Evolutionary conservation across 2,888 invertebrate genomes (phyloP).

Genomic region (Ophion ellenae): DNA sequence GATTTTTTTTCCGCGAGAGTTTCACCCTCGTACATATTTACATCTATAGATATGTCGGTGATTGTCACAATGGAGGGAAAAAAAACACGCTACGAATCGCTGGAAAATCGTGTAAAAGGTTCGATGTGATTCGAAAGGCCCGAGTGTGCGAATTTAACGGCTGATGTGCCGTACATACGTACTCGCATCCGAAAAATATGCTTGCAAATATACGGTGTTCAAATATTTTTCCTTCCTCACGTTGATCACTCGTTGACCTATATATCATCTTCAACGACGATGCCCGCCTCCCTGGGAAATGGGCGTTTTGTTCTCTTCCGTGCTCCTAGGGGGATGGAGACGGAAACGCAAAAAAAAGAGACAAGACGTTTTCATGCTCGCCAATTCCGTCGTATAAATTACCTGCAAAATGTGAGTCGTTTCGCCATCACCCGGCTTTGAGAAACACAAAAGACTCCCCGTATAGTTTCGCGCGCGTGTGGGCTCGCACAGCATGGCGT

Average conservation of each 20-base stretch:
- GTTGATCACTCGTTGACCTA: conserved; percentile 49
- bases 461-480: conserved; percentile 15
- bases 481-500: background rate
- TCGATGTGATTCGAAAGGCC: background rate
- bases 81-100: too few relatives aligned
- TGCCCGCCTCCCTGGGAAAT: conserved; percentile 22
- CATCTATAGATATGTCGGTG: too few relatives aligned
- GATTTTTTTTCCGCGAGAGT: too few relatives aligned
- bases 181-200: background rate
- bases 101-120: background rate
- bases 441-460: conserved; percentile 8
- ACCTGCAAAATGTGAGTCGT: conserved; percentile 21
- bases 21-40: too few relatives aligned
- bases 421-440: conserved; percentile 11
- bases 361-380: background rate
- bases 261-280: conserved; percentile 39
- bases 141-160: too few relatives aligned
- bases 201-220: conserved; percentile 21
- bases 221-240: conserved; percentile 23
- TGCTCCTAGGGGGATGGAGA: conserved; percentile 1
- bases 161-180: too few relatives aligned
- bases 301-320: conserved; percentile 14
- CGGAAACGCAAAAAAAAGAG: conserved; percentile 11
- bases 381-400: conserved; percentile 30
- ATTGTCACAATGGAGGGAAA: too few relatives aligned